phyloP scores from a whole-genome alignment of 2,888 invertebrate genomes.

The Trileptium ribeirensis region DNA sequence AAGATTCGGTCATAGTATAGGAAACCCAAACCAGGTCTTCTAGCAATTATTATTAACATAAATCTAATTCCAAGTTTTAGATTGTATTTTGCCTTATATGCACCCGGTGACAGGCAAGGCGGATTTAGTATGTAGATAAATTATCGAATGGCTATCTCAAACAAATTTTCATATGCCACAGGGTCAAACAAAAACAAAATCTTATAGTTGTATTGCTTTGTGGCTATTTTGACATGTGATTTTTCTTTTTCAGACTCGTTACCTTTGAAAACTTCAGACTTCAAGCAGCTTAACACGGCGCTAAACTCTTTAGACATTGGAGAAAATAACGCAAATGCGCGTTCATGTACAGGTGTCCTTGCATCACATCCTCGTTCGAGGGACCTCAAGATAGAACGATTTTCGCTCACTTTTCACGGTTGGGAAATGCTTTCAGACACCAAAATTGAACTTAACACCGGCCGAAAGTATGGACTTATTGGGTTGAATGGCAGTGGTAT shows the following conservation, averaged over 20 bases:
- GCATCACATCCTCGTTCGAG: slow-evolving; percentile 90
- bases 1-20: no score
- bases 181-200: no score
- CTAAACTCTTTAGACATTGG: slow-evolving; percentile 56
- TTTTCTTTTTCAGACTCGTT: neutral
- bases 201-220: no score
- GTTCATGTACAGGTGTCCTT: slow-evolving; percentile 86
- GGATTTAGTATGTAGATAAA: no score
- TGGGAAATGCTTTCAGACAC: slow-evolving; percentile 91
- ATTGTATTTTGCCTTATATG: no score
- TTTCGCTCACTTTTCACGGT: slow-evolving; percentile 96
- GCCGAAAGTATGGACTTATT: slow-evolving; percentile 87
- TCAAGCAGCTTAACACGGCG: neutral
- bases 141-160: no score
- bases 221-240: neutral
- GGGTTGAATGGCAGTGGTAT: slow-evolving; percentile 93
- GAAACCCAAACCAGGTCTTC: no score
- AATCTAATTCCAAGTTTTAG: no score
- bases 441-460: slow-evolving; percentile 90
- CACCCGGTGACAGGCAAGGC: no score
- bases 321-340: slow-evolving; percentile 76
- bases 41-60: no score
- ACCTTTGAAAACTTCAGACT: neutral
- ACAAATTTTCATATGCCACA: no score
- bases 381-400: slow-evolving; percentile 89